Conservation (phyloP, 2,888 invertebrate genomes). For the Acleris laterana region DNA sequence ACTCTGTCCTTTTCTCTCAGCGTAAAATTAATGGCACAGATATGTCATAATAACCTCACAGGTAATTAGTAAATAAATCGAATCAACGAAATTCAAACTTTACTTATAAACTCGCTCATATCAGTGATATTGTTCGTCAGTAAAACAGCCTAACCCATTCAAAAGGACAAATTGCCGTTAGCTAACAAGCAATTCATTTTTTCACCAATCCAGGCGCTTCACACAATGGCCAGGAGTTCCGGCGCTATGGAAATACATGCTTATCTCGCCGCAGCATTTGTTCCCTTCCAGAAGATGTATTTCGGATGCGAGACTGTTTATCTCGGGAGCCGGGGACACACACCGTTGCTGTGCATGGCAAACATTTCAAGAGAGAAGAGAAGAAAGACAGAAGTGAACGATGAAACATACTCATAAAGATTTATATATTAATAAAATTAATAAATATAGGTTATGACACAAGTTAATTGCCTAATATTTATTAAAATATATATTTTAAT, state of each 20-base stretch:
- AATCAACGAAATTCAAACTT: too few relatives aligned
- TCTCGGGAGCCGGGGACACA: constrained; percentile 61
- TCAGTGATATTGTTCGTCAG: not conserved
- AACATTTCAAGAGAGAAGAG: not conserved
- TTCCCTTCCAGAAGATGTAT: constrained; percentile 75
- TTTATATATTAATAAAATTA: too few relatives aligned
- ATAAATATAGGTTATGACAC: too few relatives aligned
- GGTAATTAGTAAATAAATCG: too few relatives aligned
- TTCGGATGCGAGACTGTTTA: constrained; percentile 73
- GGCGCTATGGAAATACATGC: constrained; percentile 63
- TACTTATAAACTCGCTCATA: too few relatives aligned
- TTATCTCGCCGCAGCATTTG: constrained; percentile 73
- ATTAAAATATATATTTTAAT: too few relatives aligned
- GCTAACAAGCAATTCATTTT: constrained; percentile 11
- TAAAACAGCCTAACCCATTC: not conserved
- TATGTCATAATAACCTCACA: too few relatives aligned
- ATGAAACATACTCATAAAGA: too few relatives aligned
- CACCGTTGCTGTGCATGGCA: constrained; percentile 39
- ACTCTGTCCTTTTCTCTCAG: too few relatives aligned
- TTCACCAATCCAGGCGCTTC: constrained; percentile 54
- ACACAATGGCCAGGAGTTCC: constrained; percentile 53
- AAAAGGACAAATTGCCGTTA: constrained; percentile 4
- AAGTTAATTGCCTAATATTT: too few relatives aligned
- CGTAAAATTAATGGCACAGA: too few relatives aligned
- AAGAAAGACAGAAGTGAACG: too few relatives aligned